Conservation (phyloP, 2,797 vertebrate species). For the Enteromius paludinosus region DNA sequence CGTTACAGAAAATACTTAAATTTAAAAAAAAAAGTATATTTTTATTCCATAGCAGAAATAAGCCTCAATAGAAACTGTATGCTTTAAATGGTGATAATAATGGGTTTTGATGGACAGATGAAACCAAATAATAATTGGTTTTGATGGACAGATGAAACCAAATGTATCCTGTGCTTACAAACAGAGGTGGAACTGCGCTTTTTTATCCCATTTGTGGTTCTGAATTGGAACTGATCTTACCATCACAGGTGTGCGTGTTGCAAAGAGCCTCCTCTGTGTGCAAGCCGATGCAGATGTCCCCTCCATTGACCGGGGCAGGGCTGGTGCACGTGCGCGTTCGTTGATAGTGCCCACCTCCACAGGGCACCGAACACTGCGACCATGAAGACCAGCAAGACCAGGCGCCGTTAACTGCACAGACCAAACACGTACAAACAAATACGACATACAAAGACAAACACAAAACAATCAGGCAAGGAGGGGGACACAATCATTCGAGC, state of each 20-base stretch:
- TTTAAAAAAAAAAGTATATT: not conserved
- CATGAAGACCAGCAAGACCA: constrained; percentile 99
- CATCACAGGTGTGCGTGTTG: constrained; percentile 93
- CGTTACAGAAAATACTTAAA: not conserved
- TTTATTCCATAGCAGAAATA: not conserved
- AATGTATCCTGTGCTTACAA: constrained; percentile 48
- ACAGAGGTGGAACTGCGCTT: constrained; percentile 23
- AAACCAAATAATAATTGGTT: constrained; percentile 24
- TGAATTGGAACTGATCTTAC: constrained; percentile 73
- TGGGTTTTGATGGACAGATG: constrained; percentile 17
- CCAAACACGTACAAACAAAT: constrained; percentile 52
- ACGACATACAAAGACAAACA: constrained; percentile 56
- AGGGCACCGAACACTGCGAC: constrained; percentile 94
- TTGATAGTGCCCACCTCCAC: constrained; percentile 95
- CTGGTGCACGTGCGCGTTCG: constrained; percentile 93
- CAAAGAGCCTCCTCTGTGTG: constrained; percentile 98
- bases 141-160: constrained; percentile 23
- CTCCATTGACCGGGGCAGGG: constrained; percentile 83
- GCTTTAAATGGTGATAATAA: constrained; percentile 29
- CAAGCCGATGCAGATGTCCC: constrained; percentile 96
- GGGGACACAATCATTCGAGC: constrained; percentile 53
- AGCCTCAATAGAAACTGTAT: not conserved
- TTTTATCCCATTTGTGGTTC: not conserved
- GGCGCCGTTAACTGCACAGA: constrained; percentile 85
- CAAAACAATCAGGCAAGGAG: constrained; percentile 61